Base-by-base conservation (phyloP, 2,797 vertebrate genomes). In the Echiichthys vipera region DNA sequence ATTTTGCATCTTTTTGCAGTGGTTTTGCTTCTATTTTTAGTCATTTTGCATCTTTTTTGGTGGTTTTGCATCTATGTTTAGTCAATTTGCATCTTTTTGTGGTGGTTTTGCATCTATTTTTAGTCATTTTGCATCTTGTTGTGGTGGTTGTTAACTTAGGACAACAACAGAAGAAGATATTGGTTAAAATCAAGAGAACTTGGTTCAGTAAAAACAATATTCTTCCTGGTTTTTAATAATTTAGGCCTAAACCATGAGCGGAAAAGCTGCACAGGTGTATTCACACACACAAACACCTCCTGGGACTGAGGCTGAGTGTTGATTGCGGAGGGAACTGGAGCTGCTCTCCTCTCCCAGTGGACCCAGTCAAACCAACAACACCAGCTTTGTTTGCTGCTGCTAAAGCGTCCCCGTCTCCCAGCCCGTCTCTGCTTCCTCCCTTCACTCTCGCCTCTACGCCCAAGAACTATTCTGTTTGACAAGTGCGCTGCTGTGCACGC, bases 331-430 rank as follows among this genome's bases (percentile, higher is more conserved):
- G 83, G 76, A 86, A 88, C 76, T 72, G 5, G 75, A 87, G 47
- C 80, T 42, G 65, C 34, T 29, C 36, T 68, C 4, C 13, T 37
- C 40, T 88, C 81, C 86, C 77, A 77, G 64, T 46, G 47, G 74
- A 68, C 29, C 78, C 69, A 83, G 59, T 74, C 45, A 77, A 85
- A 77, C 80, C 88, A 82, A 86, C 84, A 88, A 84, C 65, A 72
- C 42, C 1, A 67, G 70, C 86, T 79, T 85, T 85, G 84, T 90
- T 39, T 59, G 47, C 32, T 5, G 63, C 57, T 17, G 55, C 67
- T 27, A 7, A 24, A 32, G 63, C 71, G 68, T 62, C 67, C 3
- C 25, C 7, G 5, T 47, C 34, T 50, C 47, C 56, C 57, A 0
- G 69, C 12, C 14, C 20, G 62, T 66, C 45, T 15, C 15, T 62